Percentiles rank a stretch among this genome's conserved stretches.
Conservation (phyloP, 1,140 invertebrate species). For the Maconellicoccus hirsutus region DNA sequence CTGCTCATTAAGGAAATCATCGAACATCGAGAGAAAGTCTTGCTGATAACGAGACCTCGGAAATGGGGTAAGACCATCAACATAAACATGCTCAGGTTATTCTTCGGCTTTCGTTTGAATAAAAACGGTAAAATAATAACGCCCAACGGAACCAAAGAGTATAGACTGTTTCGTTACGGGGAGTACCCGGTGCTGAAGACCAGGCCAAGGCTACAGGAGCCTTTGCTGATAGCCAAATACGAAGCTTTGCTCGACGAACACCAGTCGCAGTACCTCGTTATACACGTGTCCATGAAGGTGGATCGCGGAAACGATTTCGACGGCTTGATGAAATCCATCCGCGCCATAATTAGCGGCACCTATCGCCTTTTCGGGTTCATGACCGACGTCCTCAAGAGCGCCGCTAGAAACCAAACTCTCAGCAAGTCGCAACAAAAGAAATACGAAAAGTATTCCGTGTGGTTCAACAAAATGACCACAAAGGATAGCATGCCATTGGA, state of each 20-base stretch:
- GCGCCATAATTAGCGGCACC: not conserved
- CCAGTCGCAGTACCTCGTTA: not conserved
- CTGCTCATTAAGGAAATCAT: slow-evolving; percentile 1
- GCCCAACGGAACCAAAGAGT: not conserved
- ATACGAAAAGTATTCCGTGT: too few relatives aligned
- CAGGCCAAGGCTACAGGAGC: not conserved
- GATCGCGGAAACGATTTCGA: not conserved
- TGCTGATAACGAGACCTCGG: slow-evolving; percentile 15
- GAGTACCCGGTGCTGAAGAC: not conserved
- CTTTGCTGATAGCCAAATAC: not conserved
- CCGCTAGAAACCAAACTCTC: too few relatives aligned
- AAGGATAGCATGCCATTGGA: not conserved
- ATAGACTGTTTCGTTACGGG: not conserved
- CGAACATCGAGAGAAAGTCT: not conserved
- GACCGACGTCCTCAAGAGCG: too few relatives aligned
- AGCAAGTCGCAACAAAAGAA: too few relatives aligned
- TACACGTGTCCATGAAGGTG: not conserved
- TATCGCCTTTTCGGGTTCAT: too few relatives aligned
- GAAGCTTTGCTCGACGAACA: not conserved
- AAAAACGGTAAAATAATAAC: not conserved
- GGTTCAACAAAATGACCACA: too few relatives aligned
- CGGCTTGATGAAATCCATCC: not conserved
- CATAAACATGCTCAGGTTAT: not conserved
- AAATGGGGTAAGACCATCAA: not conserved
- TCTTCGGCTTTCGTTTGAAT: not conserved